Conservation (phyloP, 2,888 invertebrate species). For the Terebella lapidaria region DNA sequence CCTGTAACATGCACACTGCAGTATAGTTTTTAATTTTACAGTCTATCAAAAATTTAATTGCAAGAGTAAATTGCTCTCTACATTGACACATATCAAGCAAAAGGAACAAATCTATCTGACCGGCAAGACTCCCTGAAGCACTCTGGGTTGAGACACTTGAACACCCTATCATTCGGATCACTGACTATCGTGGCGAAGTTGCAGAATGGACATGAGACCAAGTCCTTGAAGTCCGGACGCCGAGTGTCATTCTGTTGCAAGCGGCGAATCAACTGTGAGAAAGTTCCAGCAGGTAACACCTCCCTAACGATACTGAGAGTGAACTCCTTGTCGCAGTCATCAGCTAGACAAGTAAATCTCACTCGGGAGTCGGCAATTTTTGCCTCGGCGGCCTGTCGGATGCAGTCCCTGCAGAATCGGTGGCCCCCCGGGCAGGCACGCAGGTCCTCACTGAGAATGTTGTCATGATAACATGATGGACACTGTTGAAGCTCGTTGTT, state of each 20-base stretch:
- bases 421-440: conserved; percentile 42
- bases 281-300: conserved; percentile 54
- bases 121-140: conserved; percentile 61
- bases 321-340: conserved; percentile 40
- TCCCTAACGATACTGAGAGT: conserved; percentile 45
- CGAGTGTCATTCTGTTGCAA: conserved; percentile 58
- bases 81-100: too few species aligned
- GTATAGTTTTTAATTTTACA: too few species aligned
- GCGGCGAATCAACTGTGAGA: conserved; percentile 56
- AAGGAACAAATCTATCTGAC: too few species aligned
- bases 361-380: conserved; percentile 36
- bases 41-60: too few species aligned
- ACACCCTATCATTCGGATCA: conserved; percentile 52
- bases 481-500: conserved; percentile 56
- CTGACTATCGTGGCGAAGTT: conserved; percentile 59
- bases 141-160: conserved; percentile 59
- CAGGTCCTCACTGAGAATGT: conserved; percentile 54
- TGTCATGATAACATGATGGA: conserved; percentile 59
- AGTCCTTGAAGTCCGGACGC: conserved; percentile 58
- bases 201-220: conserved; percentile 61
- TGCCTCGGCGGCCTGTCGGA: conserved; percentile 36
- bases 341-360: conserved; percentile 55
- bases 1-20: too few species aligned
- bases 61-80: too few species aligned
- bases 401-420: conserved; percentile 45